Evolutionary conservation across 2,113 vertebrate genomes (phyloP).

Genomic region (Epinephelus lanceolatus): DNA sequence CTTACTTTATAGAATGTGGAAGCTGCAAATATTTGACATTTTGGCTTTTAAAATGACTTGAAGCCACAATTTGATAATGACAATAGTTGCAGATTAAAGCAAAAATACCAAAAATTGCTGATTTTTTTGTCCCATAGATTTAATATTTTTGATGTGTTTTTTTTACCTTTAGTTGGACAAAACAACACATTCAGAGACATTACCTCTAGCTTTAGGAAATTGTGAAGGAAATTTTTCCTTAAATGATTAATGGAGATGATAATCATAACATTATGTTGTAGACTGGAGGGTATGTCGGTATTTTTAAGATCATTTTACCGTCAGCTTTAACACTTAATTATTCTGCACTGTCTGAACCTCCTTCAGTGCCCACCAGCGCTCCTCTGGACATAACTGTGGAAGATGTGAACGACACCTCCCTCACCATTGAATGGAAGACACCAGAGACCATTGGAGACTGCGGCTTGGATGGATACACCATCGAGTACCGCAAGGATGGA

Average conservation of each 20-base stretch:
- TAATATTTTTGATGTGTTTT: background rate
- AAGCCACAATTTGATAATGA: background rate
- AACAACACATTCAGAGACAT: background rate
- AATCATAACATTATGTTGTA: background rate
- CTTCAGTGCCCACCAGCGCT: constrained; percentile 86
- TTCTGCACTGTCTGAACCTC: constrained; percentile 1
- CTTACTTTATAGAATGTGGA: background rate
- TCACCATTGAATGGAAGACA: constrained; percentile 90
- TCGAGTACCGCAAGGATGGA: constrained; percentile 92
- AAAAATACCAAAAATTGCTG: background rate
- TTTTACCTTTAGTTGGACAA: background rate
- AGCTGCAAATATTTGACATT: constrained; percentile 1
- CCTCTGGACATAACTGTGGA: constrained; percentile 87
- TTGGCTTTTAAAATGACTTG: background rate
- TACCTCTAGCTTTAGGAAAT: background rate
- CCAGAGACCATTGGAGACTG: constrained; percentile 84
- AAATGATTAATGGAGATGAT: background rate
- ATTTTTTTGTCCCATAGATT: background rate
- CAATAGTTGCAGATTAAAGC: background rate
- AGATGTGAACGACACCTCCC: constrained; percentile 87
- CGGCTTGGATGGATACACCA: constrained; percentile 88
- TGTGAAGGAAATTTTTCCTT: background rate
- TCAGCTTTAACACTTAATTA: background rate
- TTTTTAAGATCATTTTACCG: background rate
- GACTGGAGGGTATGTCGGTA: background rate